Base-by-base conservation (phyloP, 2,888 invertebrate species). In the Philereme transversata region DNA sequence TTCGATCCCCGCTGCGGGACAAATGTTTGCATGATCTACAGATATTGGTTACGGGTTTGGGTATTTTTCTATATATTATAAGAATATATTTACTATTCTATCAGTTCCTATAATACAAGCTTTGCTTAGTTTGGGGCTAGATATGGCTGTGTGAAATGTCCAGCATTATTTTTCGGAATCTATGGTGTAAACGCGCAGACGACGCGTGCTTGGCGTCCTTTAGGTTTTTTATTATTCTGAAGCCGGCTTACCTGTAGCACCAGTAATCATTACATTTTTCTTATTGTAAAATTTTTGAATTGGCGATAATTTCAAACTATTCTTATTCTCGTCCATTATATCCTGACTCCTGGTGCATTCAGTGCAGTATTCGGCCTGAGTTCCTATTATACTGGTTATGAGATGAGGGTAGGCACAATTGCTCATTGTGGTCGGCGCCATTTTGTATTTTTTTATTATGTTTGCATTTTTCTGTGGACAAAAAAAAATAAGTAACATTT, bases 181-280 rank as follows among this genome's bases (percentile, higher is more conserved):
- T 22, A 22, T 3, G 22, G 1, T 22, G 22, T 22, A 22, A 22
- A 22, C 22, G 22, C 22, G 22, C 22, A 22, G 3, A 22, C 22
- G 22, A 22, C 22, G 22, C 22, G 22, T 22, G 22, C 3, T 22
- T 22, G 22, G 22, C 22, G 22, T n/a, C 22, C 22, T 22, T 22
- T 2, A 22, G 22, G 1, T 22, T 22, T 22, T 22, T 22, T 22
- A 22, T 22, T 22, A 22, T 2, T 22, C 22, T 22, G 22, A 22
- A 22, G 22, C 3, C 1, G 22, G 34, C 78, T 83, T 63, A 92
- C 94, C 94, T 67, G 94, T 94, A 36, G 92, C 94, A 54, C 95
- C 95, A 38, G 95, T 94, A 35, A 95, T 88, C 5, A 95, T 85
- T 0, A 95, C 70, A 74, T 90, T 93, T 72, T 94, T 94, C 10